Conservation (phyloP, 1,140 invertebrate genomes). For the Hyposmocoma kahamanoa region DNA sequence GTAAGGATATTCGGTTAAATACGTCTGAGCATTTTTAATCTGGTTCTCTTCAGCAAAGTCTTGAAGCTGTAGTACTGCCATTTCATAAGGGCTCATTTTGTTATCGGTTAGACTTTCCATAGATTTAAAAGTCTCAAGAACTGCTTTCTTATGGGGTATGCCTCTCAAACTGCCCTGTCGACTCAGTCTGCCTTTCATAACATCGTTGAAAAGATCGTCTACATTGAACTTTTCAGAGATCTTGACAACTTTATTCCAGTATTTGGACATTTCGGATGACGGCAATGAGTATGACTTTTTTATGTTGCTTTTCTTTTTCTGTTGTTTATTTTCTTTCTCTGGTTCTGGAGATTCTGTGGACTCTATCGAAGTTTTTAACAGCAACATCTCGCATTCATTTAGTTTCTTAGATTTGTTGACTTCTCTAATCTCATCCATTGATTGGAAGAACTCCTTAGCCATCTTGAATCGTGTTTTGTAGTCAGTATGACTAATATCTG, state of each 20-base stretch:
- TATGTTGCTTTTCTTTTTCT: neutral
- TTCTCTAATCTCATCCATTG: conserved; percentile 56
- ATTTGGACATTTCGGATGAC: conserved; percentile 56
- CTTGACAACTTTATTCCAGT: conserved; percentile 60
- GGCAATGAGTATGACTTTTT: conserved; percentile 56
- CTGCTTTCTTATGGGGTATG: conserved; percentile 71
- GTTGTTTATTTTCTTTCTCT: conserved; percentile 13
- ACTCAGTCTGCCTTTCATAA: conserved; percentile 61
- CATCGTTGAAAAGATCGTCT: conserved; percentile 68
- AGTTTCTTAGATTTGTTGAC: conserved; percentile 38
- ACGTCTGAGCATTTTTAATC: conserved; percentile 63
- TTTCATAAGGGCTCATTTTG: conserved; percentile 60
- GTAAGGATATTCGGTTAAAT: conserved; percentile 68
- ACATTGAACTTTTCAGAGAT: conserved; percentile 73
- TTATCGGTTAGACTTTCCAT: conserved; percentile 66
- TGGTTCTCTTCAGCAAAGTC: conserved; percentile 55
- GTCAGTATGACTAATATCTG: conserved; percentile 32
- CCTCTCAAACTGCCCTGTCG: conserved; percentile 67
- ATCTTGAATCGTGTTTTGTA: conserved; percentile 66
- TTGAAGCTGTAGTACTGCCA: conserved; percentile 52
- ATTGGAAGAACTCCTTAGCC: conserved; percentile 67
- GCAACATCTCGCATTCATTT: conserved; percentile 54
- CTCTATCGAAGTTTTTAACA: conserved; percentile 43
- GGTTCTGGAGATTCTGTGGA: conserved; percentile 50
- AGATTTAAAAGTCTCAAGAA: conserved; percentile 68